phyloP scores from a whole-genome alignment of 2,888 invertebrate species.

The Elegia similella region DNA sequence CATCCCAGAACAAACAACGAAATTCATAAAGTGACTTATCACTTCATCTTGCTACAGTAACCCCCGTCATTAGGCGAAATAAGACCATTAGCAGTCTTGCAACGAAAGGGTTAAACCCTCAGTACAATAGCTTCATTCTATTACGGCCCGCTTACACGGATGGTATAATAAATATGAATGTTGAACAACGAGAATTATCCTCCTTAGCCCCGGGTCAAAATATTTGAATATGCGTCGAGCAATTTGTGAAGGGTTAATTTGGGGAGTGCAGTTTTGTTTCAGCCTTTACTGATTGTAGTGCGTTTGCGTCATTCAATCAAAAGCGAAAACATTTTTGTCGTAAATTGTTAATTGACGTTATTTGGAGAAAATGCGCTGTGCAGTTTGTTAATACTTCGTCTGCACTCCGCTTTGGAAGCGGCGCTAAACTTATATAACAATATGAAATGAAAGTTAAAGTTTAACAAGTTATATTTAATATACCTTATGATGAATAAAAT shows the following conservation, averaged over 20 bases:
- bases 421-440: too few species aligned
- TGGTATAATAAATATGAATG: conserved; percentile 81
- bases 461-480: too few species aligned
- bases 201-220: conserved; percentile 78
- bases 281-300: conserved; percentile 10
- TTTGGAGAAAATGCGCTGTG: too few species aligned
- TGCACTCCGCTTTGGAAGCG: too few species aligned
- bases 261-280: conserved; percentile 46
- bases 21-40: conserved; percentile 75
- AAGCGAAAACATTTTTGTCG: too few species aligned
- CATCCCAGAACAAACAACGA: conserved; percentile 40
- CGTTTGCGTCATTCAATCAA: background rate
- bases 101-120: conserved; percentile 77
- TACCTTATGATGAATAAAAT: too few species aligned
- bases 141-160: conserved; percentile 76
- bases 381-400: too few species aligned
- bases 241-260: conserved; percentile 77
- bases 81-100: conserved; percentile 80
- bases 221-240: conserved; percentile 76
- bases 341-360: too few species aligned
- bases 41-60: conserved; percentile 73
- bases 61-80: conserved; percentile 78
- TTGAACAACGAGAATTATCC: conserved; percentile 75
- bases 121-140: conserved; percentile 76
- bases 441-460: too few species aligned